A percentile compares a stretch with the other conserved stretches of the same genome.
Evolutionary conservation across 2,113 vertebrate genomes (phyloP).

Genomic region (Aegotheles bennettii): DNA sequence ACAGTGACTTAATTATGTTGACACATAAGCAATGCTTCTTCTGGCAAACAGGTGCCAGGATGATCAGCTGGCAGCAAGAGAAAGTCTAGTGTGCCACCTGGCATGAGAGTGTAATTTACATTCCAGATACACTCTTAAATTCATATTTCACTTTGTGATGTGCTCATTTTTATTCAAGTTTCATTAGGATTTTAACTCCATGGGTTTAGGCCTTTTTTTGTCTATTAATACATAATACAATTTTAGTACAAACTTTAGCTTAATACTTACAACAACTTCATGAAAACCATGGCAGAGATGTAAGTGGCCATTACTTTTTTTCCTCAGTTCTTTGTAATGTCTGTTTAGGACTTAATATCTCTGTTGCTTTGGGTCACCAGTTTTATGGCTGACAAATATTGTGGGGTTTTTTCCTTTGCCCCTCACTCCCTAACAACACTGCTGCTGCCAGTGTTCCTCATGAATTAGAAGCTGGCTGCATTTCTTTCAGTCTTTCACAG

Average conservation of each 20-base stretch:
- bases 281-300: not conserved
- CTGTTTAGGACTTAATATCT: not conserved
- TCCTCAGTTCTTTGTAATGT: not conserved
- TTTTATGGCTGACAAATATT: not conserved
- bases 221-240: not conserved
- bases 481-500: not conserved
- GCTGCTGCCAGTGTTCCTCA: not conserved
- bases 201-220: not conserved
- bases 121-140: not conserved
- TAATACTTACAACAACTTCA: not conserved
- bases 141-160: not conserved
- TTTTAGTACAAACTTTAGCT: not conserved
- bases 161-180: not conserved
- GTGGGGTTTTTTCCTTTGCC: not conserved
- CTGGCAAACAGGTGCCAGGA: not conserved
- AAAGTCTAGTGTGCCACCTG: not conserved
- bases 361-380: not conserved
- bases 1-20: not conserved
- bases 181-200: not conserved
- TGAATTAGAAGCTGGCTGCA: not conserved
- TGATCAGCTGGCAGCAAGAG: not conserved
- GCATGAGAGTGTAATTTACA: not conserved
- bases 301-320: not conserved
- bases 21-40: not conserved
- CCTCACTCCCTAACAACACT: accelerated